phyloP scores from a whole-genome alignment of 2,113 vertebrate genomes.

The Hucho hucho region DNA sequence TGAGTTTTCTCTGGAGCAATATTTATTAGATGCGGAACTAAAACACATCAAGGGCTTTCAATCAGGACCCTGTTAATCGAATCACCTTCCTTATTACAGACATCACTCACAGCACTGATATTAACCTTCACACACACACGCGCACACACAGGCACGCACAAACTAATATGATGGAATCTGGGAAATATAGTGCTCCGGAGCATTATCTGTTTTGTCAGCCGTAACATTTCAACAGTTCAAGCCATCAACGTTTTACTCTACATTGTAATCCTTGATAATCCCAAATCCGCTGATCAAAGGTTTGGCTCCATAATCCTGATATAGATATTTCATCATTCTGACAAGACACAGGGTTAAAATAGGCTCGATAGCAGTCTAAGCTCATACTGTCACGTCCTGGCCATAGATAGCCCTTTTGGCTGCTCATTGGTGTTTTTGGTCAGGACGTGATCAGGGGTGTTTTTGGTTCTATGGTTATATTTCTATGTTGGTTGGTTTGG shows the following conservation, averaged over 20 bases:
- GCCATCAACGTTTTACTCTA: slow-evolving; percentile 55
- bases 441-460: no score
- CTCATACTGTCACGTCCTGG: no score
- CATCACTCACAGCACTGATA: background rate
- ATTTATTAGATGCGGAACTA: background rate
- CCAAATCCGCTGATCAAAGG: slow-evolving; percentile 68
- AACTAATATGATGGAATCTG: slow-evolving; percentile 15
- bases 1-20: background rate
- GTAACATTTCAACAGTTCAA: slow-evolving; percentile 58
- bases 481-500: no score
- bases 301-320: slow-evolving; percentile 57
- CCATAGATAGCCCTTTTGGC: no score
- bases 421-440: no score
- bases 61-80: background rate
- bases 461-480: no score
- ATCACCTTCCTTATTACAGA: slow-evolving; percentile 6
- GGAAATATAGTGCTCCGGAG: slow-evolving; percentile 44
- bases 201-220: slow-evolving; percentile 66
- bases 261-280: slow-evolving; percentile 68
- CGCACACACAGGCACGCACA: background rate
- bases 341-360: slow-evolving; percentile 52
- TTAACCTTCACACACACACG: background rate
- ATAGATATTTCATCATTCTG: slow-evolving; percentile 49
- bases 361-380: slow-evolving; percentile 18
- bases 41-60: background rate